These are phyloP conservation scores for Lissonota sp. DNA, from an alignment of 2,888 invertebrate genomes.

Conservation along the genomic window DNA sequence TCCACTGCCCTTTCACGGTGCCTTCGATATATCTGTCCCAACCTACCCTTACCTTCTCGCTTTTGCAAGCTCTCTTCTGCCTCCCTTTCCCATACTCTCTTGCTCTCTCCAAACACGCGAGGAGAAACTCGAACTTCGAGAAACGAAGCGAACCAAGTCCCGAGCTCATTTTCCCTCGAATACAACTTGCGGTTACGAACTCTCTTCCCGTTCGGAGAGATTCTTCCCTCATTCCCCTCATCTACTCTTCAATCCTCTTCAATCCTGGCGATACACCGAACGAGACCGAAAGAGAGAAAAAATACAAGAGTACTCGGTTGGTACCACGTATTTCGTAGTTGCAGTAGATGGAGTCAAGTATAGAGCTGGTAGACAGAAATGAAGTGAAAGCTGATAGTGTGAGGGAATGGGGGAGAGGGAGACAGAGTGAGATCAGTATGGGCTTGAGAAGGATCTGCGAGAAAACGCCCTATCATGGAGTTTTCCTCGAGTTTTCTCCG, in stretches of 20 bases:
- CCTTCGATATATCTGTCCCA: not conserved
- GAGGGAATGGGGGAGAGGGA: conserved; percentile 31
- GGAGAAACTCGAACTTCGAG: conserved; percentile 60
- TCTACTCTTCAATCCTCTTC: not conserved
- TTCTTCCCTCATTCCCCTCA: not conserved
- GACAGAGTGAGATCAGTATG: conserved; percentile 21
- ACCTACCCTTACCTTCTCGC: not conserved
- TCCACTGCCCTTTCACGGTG: not conserved
- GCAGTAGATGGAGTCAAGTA: conserved; percentile 54
- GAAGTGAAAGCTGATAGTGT: conserved; percentile 60
- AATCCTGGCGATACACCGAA: conserved; percentile 31
- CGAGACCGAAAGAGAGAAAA: conserved; percentile 22
- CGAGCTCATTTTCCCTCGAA: conserved; percentile 74
- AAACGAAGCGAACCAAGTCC: conserved; percentile 65
- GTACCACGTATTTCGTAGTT: not conserved
- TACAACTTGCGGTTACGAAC: conserved; percentile 75
- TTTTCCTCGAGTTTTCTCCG: conserved; percentile 79
- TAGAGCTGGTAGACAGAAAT: conserved; percentile 59
- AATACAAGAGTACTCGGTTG: not conserved
- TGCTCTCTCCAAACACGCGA: conserved; percentile 50
- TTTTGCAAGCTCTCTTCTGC: conserved; percentile 11
- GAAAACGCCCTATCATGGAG: conserved; percentile 73
- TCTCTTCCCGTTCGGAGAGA: conserved; percentile 57
- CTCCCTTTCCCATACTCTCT: conserved; percentile 11
- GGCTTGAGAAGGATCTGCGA: conserved; percentile 41